Conservation (phyloP, 1,140 invertebrate species). For the Archivesica marissinica region DNA sequence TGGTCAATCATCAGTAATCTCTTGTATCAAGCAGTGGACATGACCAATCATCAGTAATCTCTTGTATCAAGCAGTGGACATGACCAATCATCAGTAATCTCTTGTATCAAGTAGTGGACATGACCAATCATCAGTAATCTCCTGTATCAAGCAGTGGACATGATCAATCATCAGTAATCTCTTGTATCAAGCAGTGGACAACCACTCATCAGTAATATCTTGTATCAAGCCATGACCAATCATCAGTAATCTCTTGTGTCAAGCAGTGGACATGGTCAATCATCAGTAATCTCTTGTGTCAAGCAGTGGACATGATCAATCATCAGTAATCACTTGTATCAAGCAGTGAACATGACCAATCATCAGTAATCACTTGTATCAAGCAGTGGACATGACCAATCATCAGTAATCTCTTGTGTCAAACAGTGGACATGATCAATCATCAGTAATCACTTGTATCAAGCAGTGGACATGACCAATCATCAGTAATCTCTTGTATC, state of each 20-base stretch:
- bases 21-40: neutral
- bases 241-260: neutral
- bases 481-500: neutral
- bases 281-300: neutral
- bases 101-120: neutral
- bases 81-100: neutral
- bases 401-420: neutral
- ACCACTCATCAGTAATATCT: neutral
- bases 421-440: neutral
- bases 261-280: neutral
- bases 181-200: neutral
- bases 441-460: neutral
- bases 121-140: neutral
- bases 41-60: neutral
- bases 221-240: neutral
- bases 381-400: neutral
- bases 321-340: neutral
- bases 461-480: neutral
- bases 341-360: neutral
- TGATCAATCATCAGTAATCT: neutral
- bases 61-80: neutral
- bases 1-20: neutral
- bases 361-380: neutral
- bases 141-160: neutral
- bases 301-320: neutral